Conservation (phyloP, 1,140 invertebrate species). For the Vanessa tameamea region DNA sequence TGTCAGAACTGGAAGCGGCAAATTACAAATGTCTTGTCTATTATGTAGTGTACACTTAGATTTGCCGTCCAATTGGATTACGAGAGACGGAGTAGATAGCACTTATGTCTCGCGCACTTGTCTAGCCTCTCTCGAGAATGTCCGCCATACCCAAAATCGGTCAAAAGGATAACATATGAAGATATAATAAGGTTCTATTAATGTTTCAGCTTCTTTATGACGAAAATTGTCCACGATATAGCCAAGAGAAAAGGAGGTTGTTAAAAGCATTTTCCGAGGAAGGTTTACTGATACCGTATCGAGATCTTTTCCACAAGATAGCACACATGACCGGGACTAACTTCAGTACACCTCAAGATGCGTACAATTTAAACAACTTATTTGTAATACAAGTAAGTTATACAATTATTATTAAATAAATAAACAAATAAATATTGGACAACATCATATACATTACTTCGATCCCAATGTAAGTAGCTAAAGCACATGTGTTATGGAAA, state of each 20-base stretch:
- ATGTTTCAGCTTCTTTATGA: slow-evolving; percentile 72
- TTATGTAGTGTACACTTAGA: too few relatives aligned
- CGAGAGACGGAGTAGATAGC: too few relatives aligned
- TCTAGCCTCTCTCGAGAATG: too few relatives aligned
- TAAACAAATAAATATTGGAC: not conserved
- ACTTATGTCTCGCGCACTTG: too few relatives aligned
- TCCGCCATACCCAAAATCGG: too few relatives aligned
- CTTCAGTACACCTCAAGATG: slow-evolving; percentile 67
- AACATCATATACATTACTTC: too few relatives aligned
- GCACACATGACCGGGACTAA: slow-evolving; percentile 73
- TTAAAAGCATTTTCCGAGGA: slow-evolving; percentile 65
- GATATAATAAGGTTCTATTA: not conserved
- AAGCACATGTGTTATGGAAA: too few relatives aligned
- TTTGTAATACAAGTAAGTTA: slow-evolving; percentile 73
- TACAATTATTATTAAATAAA: slow-evolving; percentile 15
- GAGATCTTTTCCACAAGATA: slow-evolving; percentile 76
- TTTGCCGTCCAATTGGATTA: too few relatives aligned
- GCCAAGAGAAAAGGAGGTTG: slow-evolving; percentile 69
- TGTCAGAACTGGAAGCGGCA: too few relatives aligned
- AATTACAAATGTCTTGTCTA: too few relatives aligned
- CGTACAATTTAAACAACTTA: slow-evolving; percentile 74
- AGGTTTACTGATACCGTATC: slow-evolving; percentile 65
- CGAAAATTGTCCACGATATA: slow-evolving; percentile 75
- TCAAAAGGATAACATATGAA: too few relatives aligned
- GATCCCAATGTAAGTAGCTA: too few relatives aligned